Base-by-base conservation (phyloP, 2,888 invertebrate genomes). In the Cosmia trapezina region DNA sequence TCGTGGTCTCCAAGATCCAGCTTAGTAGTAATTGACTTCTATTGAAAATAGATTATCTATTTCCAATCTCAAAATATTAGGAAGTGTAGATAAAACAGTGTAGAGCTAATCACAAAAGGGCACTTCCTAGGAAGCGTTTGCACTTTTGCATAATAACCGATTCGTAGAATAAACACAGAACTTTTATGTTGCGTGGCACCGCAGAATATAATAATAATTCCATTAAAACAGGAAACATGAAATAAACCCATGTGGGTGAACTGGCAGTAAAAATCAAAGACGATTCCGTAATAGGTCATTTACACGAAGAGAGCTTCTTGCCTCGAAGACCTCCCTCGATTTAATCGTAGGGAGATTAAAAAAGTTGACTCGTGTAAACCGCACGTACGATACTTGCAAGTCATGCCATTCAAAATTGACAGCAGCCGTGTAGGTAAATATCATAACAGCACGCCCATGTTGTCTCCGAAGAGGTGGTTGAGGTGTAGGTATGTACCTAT, bases 191-290 rank as follows among this genome's bases (percentile, higher is more conserved):
- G 28, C 43, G 8, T 22, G 5, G 33, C n/a, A n/a, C n/a, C n/a
- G n/a, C 47, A 43, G 47, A 61, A 54, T 41, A 3, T 59, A 56
- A 28, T 28, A 28, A 77, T 54, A 49, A 78, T 64, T 61, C 60
- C n/a, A 60, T 54, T 72, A 65, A 65, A 61, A 49, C 79, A 61
- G 76, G 60, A 79, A 45, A 51, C 33, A 54, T n/a, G 9, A 60
- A 61, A 51, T 63, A 63, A 37, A 53, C 12, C 45, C 37, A 56
- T 45, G 69, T 81, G 68, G 78, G 78, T 45, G 68, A 47, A 63
- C 62, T 51, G 22, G 62, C 56, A 43, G 56, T 61, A 65, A 81
- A 80, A 81, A 70, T 67, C 56, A 71, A 76, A 81, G 67, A n/a
- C 19, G 43, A 67, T 61, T 70, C 61, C 37, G 69, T 70, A 69